phyloP scores from a whole-genome alignment of 2,888 invertebrate species.

The Melanchra persicariae region DNA sequence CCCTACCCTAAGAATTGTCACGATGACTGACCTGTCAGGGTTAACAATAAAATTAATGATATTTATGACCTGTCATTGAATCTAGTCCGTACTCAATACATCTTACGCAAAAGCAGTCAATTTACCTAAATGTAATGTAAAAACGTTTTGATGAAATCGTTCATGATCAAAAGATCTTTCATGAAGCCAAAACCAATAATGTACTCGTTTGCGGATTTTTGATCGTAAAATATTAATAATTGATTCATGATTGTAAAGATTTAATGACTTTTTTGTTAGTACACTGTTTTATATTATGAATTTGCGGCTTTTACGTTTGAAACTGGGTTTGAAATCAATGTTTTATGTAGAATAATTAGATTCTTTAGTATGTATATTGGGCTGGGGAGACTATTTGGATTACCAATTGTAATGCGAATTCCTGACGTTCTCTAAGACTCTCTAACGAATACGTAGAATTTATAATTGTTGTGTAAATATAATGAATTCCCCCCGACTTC shows the following conservation, averaged over 20 bases:
- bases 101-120: background rate
- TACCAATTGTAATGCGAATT: background rate
- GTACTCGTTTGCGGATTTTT: slow-evolving; percentile 49
- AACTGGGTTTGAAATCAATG: slow-evolving; percentile 14
- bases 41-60: background rate
- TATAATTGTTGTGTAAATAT: no score
- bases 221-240: slow-evolving; percentile 61
- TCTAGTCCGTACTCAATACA: background rate
- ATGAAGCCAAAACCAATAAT: slow-evolving; percentile 53
- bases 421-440: background rate
- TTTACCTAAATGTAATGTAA: background rate
- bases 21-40: background rate
- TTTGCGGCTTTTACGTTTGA: slow-evolving; percentile 30
- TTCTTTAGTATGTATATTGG: background rate
- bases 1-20: background rate
- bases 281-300: slow-evolving; percentile 34
- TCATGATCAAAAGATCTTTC: slow-evolving; percentile 46
- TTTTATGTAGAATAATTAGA: background rate
- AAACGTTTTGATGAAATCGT: slow-evolving; percentile 29
- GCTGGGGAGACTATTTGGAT: background rate
- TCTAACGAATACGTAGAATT: no score
- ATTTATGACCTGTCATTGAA: background rate
- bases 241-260: slow-evolving; percentile 59
- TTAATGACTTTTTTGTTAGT: slow-evolving; percentile 52
- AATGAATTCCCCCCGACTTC: no score